Evolutionary conservation across 2,888 invertebrate genomes (phyloP).

Genomic region (Limnephilus rhombicus): DNA sequence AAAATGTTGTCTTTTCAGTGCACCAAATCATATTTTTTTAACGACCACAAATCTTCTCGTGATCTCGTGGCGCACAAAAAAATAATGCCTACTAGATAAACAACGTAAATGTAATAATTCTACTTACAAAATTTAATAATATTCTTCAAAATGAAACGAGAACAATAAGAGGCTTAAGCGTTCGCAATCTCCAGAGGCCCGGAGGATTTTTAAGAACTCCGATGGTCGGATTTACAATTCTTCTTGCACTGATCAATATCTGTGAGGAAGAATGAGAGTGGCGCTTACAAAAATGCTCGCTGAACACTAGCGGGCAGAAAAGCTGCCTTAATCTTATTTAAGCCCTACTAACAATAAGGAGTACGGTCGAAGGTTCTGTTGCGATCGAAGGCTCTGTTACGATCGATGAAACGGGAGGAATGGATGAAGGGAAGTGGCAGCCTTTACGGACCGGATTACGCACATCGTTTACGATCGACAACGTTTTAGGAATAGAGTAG

Average conservation of each 20-base stretch:
- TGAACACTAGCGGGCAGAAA: constrained; percentile 36
- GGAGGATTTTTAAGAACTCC: constrained; percentile 43
- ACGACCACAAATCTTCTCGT: not conserved
- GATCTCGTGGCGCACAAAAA: not conserved
- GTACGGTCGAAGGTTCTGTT: constrained; percentile 52
- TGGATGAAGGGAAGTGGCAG: constrained; percentile 63
- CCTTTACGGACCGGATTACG: constrained; percentile 64
- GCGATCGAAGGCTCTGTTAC: constrained; percentile 51
- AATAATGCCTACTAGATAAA: not conserved
- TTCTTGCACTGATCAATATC: constrained; percentile 61
- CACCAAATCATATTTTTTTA: no score
- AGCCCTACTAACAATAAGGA: constrained; percentile 52
- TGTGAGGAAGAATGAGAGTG: constrained; percentile 54
- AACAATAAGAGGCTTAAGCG: not conserved
- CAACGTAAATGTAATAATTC: not conserved
- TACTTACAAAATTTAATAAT: not conserved
- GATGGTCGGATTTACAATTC: constrained; percentile 58
- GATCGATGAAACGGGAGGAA: constrained; percentile 62
- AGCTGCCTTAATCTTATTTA: constrained; percentile 57
- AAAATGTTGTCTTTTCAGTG: no score
- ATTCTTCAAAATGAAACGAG: not conserved
- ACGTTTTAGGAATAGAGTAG: constrained; percentile 33
- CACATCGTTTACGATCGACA: constrained; percentile 62
- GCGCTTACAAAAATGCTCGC: constrained; percentile 46
- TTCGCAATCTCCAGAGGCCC: not conserved